Base-by-base conservation (phyloP, 2,113 vertebrate genomes). In the Lampris incognitus region DNA sequence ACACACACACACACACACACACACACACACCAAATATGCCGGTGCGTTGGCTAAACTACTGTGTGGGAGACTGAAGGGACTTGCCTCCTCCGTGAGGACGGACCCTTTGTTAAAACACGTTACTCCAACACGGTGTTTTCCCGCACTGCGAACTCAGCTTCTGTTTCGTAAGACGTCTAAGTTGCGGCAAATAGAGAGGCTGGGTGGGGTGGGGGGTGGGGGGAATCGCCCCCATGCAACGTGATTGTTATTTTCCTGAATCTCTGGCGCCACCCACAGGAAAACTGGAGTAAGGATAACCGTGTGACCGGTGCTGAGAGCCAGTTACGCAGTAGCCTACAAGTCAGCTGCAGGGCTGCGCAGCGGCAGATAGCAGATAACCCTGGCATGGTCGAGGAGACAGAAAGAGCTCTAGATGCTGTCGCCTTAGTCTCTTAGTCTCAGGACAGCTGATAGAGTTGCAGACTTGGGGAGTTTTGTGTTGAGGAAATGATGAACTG, bases 191-290 rank as follows among this genome's bases (percentile, higher is more conserved):
- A 79, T 9, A 57, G 76, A 54, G 40, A 57, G 42, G 36, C 9
- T 4, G 3, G 10, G 4, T 24, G 49, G 50, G 36, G 2, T 8
- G 50, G 24, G 24, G 24, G 24, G 24, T 24, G 24, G 24, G 24
- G 24, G 24, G 24, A 24, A 24, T 24, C 24, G 24, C 24, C 24
- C 24, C 13, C 44, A 1, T 44, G 46, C 9, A 61, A 40, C 66
- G 36, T 1, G 37, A 39, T 0, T 0, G 24, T 24, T 24, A 24
- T 36, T 52, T 73, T 6, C 38, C 54, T 50, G 69, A 72, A 73
- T 68, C 81, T 85, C 66, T 48, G 82, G 89, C 89, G 70, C 84
- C 93, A 82, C 80, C 83, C 4, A 73, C 49, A 80, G 93, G 88
- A 42, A 8, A 8, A 3, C 3, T 41, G 68, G 0, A 0, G 72